Evolutionary conservation across 2,888 invertebrate genomes (phyloP).

Genomic region (Lithosia quadra): DNA sequence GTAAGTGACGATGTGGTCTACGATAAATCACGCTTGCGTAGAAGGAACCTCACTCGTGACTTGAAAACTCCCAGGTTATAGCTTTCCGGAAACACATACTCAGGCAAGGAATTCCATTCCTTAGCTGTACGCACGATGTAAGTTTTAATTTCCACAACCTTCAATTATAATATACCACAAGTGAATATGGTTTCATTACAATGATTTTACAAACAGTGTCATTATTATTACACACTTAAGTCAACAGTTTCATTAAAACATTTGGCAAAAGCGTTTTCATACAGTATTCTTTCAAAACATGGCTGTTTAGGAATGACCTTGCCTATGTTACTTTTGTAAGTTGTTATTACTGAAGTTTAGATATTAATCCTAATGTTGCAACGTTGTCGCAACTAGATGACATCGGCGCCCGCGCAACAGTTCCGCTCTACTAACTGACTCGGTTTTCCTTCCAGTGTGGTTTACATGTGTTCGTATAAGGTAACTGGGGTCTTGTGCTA

Average conservation of each 20-base stretch:
- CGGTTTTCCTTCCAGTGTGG: conserved; percentile 44
- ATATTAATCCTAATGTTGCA: conserved; percentile 77
- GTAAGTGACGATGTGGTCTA: too few relatives aligned
- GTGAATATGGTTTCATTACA: conserved; percentile 13
- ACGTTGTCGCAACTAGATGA: conserved; percentile 64
- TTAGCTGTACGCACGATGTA: too few relatives aligned
- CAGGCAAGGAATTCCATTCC: too few relatives aligned
- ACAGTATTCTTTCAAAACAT: conserved; percentile 52
- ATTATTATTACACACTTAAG: conserved; percentile 26
- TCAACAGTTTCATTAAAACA: conserved; percentile 31
- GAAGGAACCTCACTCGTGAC: too few relatives aligned
- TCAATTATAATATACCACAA: conserved; percentile 21
- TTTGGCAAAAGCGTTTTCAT: conserved; percentile 47
- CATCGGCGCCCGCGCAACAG: conserved; percentile 65
- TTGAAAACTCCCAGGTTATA: too few relatives aligned
- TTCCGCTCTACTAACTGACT: conserved; percentile 76
- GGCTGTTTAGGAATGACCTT: conserved; percentile 66
- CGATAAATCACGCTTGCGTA: too few relatives aligned
- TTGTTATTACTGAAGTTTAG: conserved; percentile 71
- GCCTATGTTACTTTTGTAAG: conserved; percentile 64
- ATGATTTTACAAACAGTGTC: conserved; percentile 19
- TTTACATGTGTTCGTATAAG: conserved; percentile 40
- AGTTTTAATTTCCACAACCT: conserved; percentile 29
- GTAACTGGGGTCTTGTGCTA: conserved; percentile 33
- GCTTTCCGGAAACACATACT: too few relatives aligned